A percentile compares a stretch with the other conserved stretches of the same genome.
phyloP scores from a whole-genome alignment of 2,888 invertebrate species.

The Spisula solida region DNA sequence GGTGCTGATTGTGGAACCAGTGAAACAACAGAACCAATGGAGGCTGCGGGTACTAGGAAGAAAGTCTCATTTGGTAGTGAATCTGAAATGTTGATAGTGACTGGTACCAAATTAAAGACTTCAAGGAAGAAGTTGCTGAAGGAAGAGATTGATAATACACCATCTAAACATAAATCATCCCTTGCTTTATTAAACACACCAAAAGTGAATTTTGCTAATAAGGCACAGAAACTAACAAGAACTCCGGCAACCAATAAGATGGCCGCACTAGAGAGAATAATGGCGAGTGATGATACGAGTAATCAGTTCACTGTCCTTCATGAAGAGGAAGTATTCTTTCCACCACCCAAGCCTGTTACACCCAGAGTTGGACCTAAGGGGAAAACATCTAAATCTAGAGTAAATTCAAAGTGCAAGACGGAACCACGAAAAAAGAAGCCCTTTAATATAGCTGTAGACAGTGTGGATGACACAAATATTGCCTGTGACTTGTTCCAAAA shows the following conservation, averaged over 20 bases:
- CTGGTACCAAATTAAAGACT: conserved; percentile 32
- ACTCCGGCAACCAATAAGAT: conserved; percentile 65
- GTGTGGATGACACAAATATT: conserved; percentile 14
- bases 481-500: neutral
- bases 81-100: conserved; percentile 35
- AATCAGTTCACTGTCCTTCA: conserved; percentile 52
- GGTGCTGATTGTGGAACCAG: neutral
- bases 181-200: conserved; percentile 29
- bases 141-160: neutral
- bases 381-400: conserved; percentile 5
- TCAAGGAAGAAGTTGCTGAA: conserved; percentile 37
- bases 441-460: conserved; percentile 30
- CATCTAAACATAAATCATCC: neutral
- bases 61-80: conserved; percentile 49
- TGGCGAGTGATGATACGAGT: conserved; percentile 68
- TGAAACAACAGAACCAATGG: conserved; percentile 15
- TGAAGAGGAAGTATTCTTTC: conserved; percentile 42
- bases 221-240: neutral
- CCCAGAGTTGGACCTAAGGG: conserved; percentile 48
- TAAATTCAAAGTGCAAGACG: conserved; percentile 40
- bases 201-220: conserved; percentile 19
- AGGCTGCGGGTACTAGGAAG: conserved; percentile 32
- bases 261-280: conserved; percentile 61
- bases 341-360: conserved; percentile 59
- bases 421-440: conserved; percentile 48